Evolutionary conservation across 1,140 invertebrate species (phyloP).

Genomic region (Drosophila tristis): DNA sequence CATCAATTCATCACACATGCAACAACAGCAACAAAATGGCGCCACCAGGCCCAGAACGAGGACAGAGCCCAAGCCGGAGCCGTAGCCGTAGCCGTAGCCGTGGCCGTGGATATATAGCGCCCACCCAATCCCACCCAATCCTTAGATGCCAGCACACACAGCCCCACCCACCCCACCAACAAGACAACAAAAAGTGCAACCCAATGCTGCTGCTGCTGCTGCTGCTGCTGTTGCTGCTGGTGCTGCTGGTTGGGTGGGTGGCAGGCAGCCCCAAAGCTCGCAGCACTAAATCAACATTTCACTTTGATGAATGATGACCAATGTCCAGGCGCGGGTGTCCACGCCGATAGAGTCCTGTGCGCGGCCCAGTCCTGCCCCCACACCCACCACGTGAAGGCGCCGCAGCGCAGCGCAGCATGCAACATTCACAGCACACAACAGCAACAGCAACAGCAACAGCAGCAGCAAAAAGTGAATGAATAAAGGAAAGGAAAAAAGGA

Average conservation of each 20-base stretch:
- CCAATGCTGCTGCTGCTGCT: constrained; percentile 34
- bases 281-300: constrained; percentile 82
- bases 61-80: neutral
- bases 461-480: constrained; percentile 18
- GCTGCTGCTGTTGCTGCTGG: constrained; percentile 11
- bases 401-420: constrained; percentile 62
- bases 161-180: neutral
- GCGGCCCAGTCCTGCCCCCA: neutral
- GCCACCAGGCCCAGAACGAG: constrained; percentile 10
- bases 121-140: too few relatives aligned
- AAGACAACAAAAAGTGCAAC: constrained; percentile 47
- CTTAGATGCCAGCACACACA: too few relatives aligned
- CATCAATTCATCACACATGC: constrained; percentile 78
- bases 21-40: constrained; percentile 35
- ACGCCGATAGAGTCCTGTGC: constrained; percentile 53
- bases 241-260: too few relatives aligned
- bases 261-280: constrained; percentile 23
- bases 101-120: neutral
- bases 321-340: constrained; percentile 77
- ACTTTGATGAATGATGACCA: constrained; percentile 83
- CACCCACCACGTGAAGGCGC: too few relatives aligned
- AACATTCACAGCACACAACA: constrained; percentile 26
- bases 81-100: neutral
- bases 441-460: constrained; percentile 6
- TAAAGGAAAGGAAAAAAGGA: constrained; percentile 20